These are phyloP conservation scores for Hyles euphorbiae DNA, from an alignment of 1,140 invertebrate genomes.

Conservation along the genomic window DNA sequence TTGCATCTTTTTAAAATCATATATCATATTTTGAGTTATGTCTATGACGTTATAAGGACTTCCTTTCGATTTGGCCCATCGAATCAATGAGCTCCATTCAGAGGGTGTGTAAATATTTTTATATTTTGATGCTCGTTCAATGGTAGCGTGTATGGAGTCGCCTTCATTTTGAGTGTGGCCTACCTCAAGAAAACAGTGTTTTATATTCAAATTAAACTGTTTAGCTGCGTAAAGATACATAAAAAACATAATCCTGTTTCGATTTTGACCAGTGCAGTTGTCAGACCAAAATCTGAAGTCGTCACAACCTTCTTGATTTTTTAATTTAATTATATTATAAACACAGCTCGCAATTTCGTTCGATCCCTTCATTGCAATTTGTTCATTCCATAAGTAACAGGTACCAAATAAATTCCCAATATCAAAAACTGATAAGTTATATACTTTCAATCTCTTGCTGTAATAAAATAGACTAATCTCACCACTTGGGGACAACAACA, in stretches of 20 bases:
- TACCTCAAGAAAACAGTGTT: neutral
- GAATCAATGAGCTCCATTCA: neutral
- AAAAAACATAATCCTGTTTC: neutral
- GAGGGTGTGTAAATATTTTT: neutral
- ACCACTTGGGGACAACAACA: neutral
- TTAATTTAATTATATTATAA: neutral
- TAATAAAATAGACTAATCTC: conserved; percentile 1
- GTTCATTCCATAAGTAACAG: neutral
- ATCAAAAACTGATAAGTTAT: neutral
- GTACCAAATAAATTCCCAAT: neutral
- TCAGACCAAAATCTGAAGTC: neutral
- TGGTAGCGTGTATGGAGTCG: neutral
- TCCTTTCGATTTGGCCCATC: neutral
- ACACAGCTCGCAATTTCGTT: neutral
- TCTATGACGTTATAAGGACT: neutral
- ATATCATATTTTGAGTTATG: neutral
- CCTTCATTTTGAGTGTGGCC: neutral
- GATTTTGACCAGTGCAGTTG: neutral
- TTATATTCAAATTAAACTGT: neutral
- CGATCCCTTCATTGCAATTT: neutral
- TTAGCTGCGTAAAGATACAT: neutral
- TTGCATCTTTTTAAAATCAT: neutral
- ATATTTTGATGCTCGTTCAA: neutral
- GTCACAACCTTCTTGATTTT: neutral
- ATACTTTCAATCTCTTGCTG: neutral